phyloP scores from a whole-genome alignment of 2,797 vertebrate genomes.

The Leucoraja ocellata region DNA sequence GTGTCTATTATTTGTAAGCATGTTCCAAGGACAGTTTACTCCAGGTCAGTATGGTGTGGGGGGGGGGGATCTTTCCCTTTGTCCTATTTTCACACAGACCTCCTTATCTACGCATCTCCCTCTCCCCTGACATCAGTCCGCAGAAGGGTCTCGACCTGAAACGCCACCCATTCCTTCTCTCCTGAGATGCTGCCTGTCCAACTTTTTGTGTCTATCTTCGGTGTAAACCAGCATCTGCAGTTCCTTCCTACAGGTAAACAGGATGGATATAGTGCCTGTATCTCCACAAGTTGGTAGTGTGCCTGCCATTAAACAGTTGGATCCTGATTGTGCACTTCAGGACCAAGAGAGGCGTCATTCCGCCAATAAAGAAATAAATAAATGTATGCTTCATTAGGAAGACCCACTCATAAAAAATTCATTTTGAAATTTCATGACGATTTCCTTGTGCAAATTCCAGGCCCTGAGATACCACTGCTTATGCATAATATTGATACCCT shows the following conservation, averaged over 20 bases:
- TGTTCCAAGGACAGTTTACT: too few relatives aligned
- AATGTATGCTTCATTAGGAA: not conserved
- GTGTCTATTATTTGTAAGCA: too few relatives aligned
- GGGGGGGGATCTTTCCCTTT: too few relatives aligned
- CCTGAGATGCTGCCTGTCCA: too few relatives aligned
- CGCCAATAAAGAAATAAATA: constrained; percentile 28
- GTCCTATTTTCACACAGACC: too few relatives aligned
- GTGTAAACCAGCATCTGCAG: too few relatives aligned
- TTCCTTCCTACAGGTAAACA: not conserved
- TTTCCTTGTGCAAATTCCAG: constrained; percentile 66
- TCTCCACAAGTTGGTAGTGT: not conserved
- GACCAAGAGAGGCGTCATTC: not conserved
- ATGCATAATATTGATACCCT: constrained; percentile 71
- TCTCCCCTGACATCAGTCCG: too few relatives aligned
- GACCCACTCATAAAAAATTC: constrained; percentile 30
- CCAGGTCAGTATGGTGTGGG: too few relatives aligned
- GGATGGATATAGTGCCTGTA: not conserved
- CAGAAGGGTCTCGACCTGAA: too few relatives aligned
- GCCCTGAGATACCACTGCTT: constrained; percentile 64
- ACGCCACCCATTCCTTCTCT: too few relatives aligned
- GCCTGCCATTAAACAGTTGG: not conserved
- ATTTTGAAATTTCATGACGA: constrained; percentile 48
- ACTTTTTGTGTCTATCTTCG: too few relatives aligned
- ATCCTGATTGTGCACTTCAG: not conserved
- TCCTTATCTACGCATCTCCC: too few relatives aligned